phyloP scores from a whole-genome alignment of 2,113 vertebrate species.

The Oplegnathus fasciatus region DNA sequence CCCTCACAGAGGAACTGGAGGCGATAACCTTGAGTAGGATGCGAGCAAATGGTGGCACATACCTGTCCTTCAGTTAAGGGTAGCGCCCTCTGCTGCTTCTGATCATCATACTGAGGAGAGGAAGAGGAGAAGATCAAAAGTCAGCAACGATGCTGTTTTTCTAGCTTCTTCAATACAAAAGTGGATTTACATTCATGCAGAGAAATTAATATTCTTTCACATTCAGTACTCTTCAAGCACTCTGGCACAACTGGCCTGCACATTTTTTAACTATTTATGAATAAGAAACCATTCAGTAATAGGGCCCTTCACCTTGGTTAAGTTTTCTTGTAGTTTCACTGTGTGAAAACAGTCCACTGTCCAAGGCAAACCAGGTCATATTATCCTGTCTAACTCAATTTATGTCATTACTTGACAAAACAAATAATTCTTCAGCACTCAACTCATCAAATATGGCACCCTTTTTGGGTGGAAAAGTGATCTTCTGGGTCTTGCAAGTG shows the following conservation, averaged over 20 bases:
- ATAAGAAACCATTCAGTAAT: neutral
- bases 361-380: neutral
- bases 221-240: neutral
- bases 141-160: neutral
- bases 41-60: constrained; percentile 41
- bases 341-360: neutral
- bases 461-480: neutral
- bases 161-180: neutral
- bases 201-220: neutral
- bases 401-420: neutral
- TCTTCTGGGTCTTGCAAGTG: constrained; percentile 1
- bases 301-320: neutral
- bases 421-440: neutral
- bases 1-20: neutral
- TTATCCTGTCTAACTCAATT: neutral
- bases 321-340: neutral
- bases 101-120: constrained; percentile 56
- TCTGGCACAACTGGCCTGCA: no score
- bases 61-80: constrained; percentile 65
- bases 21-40: neutral
- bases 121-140: constrained; percentile 26
- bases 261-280: neutral
- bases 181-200: neutral
- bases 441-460: neutral
- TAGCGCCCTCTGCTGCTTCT: constrained; percentile 53